Percentiles rank a stretch among this genome's conserved stretches.
Evolutionary conservation across 2,888 invertebrate species (phyloP).

Genomic region (Microctonus brassicae): DNA sequence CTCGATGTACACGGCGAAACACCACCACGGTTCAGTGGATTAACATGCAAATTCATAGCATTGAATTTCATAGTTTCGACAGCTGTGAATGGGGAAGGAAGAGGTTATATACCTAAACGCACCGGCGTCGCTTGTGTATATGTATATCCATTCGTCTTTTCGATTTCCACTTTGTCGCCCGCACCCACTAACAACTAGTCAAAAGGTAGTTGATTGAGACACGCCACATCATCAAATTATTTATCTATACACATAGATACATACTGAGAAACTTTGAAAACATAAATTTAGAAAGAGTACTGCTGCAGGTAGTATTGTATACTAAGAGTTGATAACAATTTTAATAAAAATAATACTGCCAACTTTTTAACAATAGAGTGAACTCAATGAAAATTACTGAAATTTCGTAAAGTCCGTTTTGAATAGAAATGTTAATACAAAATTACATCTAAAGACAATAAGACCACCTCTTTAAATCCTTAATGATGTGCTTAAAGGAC

Average conservation of each 20-base stretch:
- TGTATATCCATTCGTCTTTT: slow-evolving; percentile 21
- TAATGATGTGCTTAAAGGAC: slow-evolving; percentile 9
- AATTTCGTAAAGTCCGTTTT: neutral
- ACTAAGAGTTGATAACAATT: too few species aligned
- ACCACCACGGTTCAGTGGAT: slow-evolving; percentile 53
- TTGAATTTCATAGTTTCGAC: slow-evolving; percentile 67
- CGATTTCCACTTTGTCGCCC: neutral
- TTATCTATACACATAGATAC: neutral
- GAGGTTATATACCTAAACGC: slow-evolving; percentile 3
- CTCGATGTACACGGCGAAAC: slow-evolving; percentile 47
- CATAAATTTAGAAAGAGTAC: too few species aligned
- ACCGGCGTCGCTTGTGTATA: neutral
- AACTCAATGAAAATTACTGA: too few species aligned
- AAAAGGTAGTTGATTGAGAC: slow-evolving; percentile 32
- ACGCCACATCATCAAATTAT: slow-evolving; percentile 6
- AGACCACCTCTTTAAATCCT: neutral
- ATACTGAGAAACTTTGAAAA: neutral
- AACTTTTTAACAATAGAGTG: too few species aligned
- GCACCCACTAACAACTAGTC: neutral
- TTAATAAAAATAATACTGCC: too few species aligned
- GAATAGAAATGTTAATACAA: neutral
- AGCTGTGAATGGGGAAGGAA: slow-evolving; percentile 52
- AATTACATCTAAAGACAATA: neutral
- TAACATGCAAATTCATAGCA: slow-evolving; percentile 64
- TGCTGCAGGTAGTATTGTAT: too few species aligned